Evolutionary conservation across 2,797 vertebrate genomes (phyloP).

Genomic region (Hippocampus kuda): DNA sequence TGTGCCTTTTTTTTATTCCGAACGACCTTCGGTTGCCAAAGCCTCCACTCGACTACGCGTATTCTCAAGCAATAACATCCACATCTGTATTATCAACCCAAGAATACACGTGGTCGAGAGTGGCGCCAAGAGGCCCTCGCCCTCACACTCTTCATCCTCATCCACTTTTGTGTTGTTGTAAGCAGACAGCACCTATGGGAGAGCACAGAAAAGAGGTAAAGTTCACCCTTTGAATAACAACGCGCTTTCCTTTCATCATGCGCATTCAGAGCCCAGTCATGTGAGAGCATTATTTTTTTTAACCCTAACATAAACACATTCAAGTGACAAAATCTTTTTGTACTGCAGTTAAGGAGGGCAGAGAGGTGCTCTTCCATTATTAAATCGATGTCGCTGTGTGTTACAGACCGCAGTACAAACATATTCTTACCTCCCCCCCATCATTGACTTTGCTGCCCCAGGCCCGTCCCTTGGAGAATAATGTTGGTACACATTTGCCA

Average conservation of each 20-base stretch:
- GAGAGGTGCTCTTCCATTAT: conserved; percentile 51
- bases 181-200: conserved; percentile 42
- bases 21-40: conserved; percentile 30
- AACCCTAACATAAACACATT: neutral
- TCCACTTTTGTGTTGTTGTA: conserved; percentile 27
- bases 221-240: conserved; percentile 44
- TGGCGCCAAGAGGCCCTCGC: conserved; percentile 50
- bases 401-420: conserved; percentile 23
- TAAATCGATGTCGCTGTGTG: conserved; percentile 58
- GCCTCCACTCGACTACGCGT: conserved; percentile 66
- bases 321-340: conserved; percentile 5
- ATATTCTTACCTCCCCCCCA: conserved; percentile 44
- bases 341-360: neutral
- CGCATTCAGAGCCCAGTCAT: neutral
- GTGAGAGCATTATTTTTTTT: neutral
- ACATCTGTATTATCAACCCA: conserved; percentile 71
- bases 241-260: conserved; percentile 24
- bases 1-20: neutral
- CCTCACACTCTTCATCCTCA: conserved; percentile 24
- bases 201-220: conserved; percentile 43
- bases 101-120: conserved; percentile 70
- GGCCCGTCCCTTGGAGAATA: conserved; percentile 52
- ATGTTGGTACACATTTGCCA: conserved; percentile 53
- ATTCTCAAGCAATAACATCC: conserved; percentile 73
- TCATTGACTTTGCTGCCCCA: conserved; percentile 20